phyloP scores from a whole-genome alignment of 2,888 invertebrate genomes.

The Amphipoea lucens region DNA sequence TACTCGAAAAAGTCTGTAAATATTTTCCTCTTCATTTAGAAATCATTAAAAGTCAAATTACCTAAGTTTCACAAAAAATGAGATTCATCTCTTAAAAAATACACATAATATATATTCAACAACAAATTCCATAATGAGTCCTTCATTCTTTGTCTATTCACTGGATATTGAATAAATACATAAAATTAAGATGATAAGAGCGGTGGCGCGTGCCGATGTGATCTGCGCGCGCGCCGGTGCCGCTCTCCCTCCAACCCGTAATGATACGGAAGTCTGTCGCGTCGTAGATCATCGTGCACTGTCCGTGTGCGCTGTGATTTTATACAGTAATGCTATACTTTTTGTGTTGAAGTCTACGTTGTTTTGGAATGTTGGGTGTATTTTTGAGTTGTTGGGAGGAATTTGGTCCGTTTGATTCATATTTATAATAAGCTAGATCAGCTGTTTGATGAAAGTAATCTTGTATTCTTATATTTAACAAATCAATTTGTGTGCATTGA shows the following conservation, averaged over 20 bases:
- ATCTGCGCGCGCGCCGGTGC: slow-evolving; percentile 66
- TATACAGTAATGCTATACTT: slow-evolving; percentile 31
- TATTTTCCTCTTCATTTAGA: not conserved
- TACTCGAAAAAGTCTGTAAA: not conserved
- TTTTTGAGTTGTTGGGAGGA: not conserved
- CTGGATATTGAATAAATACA: slow-evolving; percentile 66
- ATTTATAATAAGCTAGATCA: not conserved
- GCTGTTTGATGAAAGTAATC: not conserved
- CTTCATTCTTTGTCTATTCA: slow-evolving; percentile 49
- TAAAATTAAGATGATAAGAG: slow-evolving; percentile 68
- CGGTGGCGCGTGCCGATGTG: slow-evolving; percentile 68
- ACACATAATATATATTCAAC: not conserved
- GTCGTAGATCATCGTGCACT: slow-evolving; percentile 75
- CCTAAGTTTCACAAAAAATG: not conserved
- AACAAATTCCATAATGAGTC: slow-evolving; percentile 28
- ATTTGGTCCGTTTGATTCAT: not conserved
- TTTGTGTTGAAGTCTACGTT: slow-evolving; percentile 14
- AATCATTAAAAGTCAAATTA: not conserved
- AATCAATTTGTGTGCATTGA: not conserved
- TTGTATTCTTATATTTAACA: not conserved
- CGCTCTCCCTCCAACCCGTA: slow-evolving; percentile 72
- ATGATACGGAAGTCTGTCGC: slow-evolving; percentile 83
- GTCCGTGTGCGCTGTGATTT: slow-evolving; percentile 47
- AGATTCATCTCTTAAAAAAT: not conserved
- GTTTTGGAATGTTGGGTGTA: not conserved